Base-by-base conservation (phyloP, 2,797 vertebrate species). In the Phaenicophaeus curvirostris region DNA sequence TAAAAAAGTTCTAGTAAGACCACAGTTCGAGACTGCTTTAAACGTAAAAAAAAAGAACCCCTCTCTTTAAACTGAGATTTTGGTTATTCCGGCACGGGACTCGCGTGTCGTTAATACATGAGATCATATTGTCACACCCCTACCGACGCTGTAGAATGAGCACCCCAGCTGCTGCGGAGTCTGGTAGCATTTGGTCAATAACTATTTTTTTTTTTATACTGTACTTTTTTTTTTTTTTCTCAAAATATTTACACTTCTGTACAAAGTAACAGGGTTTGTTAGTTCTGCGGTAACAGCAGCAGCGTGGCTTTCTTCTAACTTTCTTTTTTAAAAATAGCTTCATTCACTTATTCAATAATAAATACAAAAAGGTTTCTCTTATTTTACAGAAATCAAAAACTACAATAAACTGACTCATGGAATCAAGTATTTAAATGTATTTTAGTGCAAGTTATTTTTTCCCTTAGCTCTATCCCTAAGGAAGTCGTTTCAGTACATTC, bases 321-420 rank as follows among this genome's bases (percentile, higher is more conserved):
- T 98, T 98, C 98, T 98, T 98, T 95, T 95, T 97, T 98, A 99
- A 98, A 99, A 99, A 99, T 99, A 99, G 98, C 99, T 99, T 99
- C 98, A 99, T 99, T 99, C 99, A 99, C 99, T 99, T 99, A 99
- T 98, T 99, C 99, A 98, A 98, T 99, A 99, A 99, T 99, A 99
- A 99, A 99, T 99, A 99, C 99, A 99, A 99, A 99, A 99, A 98
- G 97, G 98, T 98, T 99, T 99, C 98, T 99, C 98, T 98, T 99
- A 99, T 99, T 98, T 99, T 99, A 99, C 99, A 99, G 99, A 98
- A 99, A 99, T 98, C 97, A 98, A 99, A 98, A 98, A 98, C 98
- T 99, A 99, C 98, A 99, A 99, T 99, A 99, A 99, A 99, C 99
- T 99, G 99, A 99, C 99, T 99, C 99, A 99, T 99, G 99, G 99